phyloP scores from a whole-genome alignment of 2,113 vertebrate species.

The Cygnus buccinator region DNA sequence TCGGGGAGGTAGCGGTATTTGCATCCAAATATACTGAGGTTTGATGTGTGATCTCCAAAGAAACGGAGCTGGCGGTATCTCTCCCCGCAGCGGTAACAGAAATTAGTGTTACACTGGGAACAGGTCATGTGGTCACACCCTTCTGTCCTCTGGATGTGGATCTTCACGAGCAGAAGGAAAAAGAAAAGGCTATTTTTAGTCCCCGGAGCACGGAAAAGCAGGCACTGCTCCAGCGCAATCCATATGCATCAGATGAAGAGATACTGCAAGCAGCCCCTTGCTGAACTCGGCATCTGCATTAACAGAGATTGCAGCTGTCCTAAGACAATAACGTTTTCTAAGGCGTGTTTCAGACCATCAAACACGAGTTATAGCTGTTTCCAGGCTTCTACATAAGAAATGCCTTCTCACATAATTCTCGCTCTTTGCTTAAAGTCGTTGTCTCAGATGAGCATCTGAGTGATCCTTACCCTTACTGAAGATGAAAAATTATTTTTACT shows the following conservation, averaged over 20 bases:
- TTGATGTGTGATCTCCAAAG: constrained; percentile 98
- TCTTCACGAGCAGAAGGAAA: constrained; percentile 72
- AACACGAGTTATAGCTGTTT: neutral
- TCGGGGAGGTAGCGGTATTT: constrained; percentile 98
- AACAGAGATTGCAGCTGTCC: neutral
- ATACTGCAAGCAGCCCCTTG: neutral
- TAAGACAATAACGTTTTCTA: neutral
- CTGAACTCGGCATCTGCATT: neutral
- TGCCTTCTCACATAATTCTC: neutral
- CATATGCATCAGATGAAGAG: neutral
- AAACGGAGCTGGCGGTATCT: constrained; percentile 95
- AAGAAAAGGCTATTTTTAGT: neutral
- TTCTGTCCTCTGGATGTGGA: constrained; percentile 98
- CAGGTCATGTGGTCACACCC: constrained; percentile 99
- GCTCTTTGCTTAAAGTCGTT: neutral
- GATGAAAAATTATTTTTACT: neutral
- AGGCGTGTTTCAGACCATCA: neutral
- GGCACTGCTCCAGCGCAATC: neutral
- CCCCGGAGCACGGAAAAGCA: neutral
- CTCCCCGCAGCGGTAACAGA: constrained; percentile 98
- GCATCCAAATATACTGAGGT: constrained; percentile 99
- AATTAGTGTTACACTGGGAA: constrained; percentile 97
- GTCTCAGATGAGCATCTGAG: neutral
- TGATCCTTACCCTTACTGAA: neutral
- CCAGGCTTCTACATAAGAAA: neutral